Base-by-base conservation (phyloP, 2,113 vertebrate genomes). In the Cyphomyrus plagiostoma region DNA sequence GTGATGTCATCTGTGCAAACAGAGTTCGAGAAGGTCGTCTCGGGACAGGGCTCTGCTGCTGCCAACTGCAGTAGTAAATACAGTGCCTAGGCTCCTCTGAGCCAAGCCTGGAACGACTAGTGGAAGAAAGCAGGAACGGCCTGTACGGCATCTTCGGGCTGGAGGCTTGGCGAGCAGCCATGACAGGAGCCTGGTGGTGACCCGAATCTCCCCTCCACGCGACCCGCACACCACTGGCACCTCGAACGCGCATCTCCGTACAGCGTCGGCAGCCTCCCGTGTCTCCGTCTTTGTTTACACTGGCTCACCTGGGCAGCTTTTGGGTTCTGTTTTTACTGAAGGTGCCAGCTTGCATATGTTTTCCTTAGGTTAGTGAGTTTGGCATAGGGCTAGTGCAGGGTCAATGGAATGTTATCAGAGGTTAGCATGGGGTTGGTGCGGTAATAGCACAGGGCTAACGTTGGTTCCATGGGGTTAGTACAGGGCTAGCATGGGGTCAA, bases 31-130 rank as follows among this genome's bases (percentile, higher is more conserved):
- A 62, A 35, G 91, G 95, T 95, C 94, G 94, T 94, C 93, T 91
- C 90, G 93, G 94, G 94, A 95, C 93, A 94, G 89, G 88, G 89
- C 91, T 91, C 87, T 88, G 88, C 50, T 88, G 80, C 91, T 94
- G 92, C 94, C 92, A 94, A 92, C 89, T 80, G 88, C 91, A 90
- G 93, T 91, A 92, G 95, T 94, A 95, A 95, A 95, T 94, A 94
- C 92, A 93, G 94, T 93, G 94, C 92, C 93, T 92, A 90, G 93
- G 92, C 93, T 92, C 86, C 91, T 95, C 93, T 93, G 93, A 94
- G 91, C 35, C 90, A 89, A 80, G 89, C 92, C 90, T 95, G 94
- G 94, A 95, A 70, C 23, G 0, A 74, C 89, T 90, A 82, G 45
- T 35, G 92, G 91, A 95, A 93, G 91, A 92, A 93, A 91, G 88